Percentiles rank a stretch among this genome's conserved stretches.
These are phyloP conservation scores for Gobionotothen gibberifrons DNA, from an alignment of 2,797 vertebrate species.

Conservation along the genomic window DNA sequence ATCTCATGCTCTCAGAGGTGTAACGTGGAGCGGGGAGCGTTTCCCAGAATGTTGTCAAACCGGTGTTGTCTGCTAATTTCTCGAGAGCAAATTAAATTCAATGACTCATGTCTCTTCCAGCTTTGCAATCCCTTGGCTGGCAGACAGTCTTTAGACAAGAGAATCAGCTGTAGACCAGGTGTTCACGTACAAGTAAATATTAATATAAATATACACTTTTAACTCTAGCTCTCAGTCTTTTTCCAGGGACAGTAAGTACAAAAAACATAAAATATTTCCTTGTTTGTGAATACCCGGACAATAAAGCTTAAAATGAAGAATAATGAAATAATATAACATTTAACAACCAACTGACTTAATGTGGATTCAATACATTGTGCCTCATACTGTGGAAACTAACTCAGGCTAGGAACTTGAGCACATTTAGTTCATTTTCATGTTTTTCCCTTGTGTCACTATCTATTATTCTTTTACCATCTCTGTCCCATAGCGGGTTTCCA, in stretches of 20 bases:
- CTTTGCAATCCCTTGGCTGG: neutral
- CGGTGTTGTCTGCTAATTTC: conserved; percentile 6
- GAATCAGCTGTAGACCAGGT: too few relatives aligned
- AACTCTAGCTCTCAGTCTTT: too few relatives aligned
- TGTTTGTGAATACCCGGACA: too few relatives aligned
- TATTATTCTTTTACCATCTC: neutral
- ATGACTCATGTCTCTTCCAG: neutral
- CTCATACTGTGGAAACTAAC: too few relatives aligned
- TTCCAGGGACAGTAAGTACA: too few relatives aligned
- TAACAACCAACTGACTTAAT: too few relatives aligned
- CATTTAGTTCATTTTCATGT: neutral
- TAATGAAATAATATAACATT: too few relatives aligned
- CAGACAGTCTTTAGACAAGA: neutral
- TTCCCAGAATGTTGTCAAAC: conserved; percentile 45
- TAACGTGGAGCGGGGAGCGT: neutral
- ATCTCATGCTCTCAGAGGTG: neutral
- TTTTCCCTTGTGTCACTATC: neutral
- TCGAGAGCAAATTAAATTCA: neutral
- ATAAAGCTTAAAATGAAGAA: too few relatives aligned
- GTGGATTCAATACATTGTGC: too few relatives aligned
- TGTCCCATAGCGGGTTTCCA: conserved; percentile 84
- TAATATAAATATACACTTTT: too few relatives aligned
- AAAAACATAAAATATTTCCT: too few relatives aligned
- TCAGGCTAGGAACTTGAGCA: neutral
- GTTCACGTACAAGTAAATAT: too few relatives aligned